These are phyloP conservation scores for Oncopodura yosiiana DNA, from an alignment of 1,140 invertebrate species.

Conservation along the genomic window DNA sequence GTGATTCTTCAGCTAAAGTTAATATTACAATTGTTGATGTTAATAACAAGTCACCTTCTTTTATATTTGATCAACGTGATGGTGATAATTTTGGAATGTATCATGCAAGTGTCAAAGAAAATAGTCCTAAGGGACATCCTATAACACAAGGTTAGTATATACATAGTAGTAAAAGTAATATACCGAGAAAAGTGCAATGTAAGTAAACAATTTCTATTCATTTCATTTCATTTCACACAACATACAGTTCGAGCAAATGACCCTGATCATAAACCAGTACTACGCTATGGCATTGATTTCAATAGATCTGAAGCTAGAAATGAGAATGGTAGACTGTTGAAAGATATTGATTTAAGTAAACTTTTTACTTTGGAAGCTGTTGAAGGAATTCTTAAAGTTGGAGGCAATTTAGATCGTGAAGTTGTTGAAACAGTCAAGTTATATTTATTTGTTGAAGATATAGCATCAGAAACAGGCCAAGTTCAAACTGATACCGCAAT, in stretches of 20 bases:
- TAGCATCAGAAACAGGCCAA: slow-evolving; percentile 60
- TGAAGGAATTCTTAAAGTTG: slow-evolving; percentile 58
- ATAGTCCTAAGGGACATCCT: slow-evolving; percentile 22
- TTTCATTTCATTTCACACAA: too few relatives aligned
- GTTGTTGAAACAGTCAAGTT: slow-evolving; percentile 67
- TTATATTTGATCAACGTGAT: slow-evolving; percentile 59
- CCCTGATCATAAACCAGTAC: slow-evolving; percentile 61
- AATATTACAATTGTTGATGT: slow-evolving; percentile 80
- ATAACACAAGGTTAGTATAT: slow-evolving; percentile 28
- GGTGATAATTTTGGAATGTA: slow-evolving; percentile 35
- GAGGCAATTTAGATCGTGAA: slow-evolving; percentile 67
- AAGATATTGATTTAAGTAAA: slow-evolving; percentile 55
- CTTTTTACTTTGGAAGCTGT: slow-evolving; percentile 63
- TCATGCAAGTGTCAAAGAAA: slow-evolving; percentile 28
- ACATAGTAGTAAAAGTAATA: too few relatives aligned
- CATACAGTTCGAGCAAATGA: slow-evolving; percentile 67
- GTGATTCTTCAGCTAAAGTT: slow-evolving; percentile 57
- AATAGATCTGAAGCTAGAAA: slow-evolving; percentile 62
- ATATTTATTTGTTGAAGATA: slow-evolving; percentile 68
- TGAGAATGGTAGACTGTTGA: slow-evolving; percentile 56
- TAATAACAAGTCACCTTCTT: slow-evolving; percentile 69
- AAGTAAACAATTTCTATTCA: too few relatives aligned
- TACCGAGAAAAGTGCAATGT: too few relatives aligned
- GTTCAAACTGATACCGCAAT: slow-evolving; percentile 66
- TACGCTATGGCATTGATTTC: slow-evolving; percentile 51